Conservation (phyloP, 2,888 invertebrate genomes). For the Spialia ferax region DNA sequence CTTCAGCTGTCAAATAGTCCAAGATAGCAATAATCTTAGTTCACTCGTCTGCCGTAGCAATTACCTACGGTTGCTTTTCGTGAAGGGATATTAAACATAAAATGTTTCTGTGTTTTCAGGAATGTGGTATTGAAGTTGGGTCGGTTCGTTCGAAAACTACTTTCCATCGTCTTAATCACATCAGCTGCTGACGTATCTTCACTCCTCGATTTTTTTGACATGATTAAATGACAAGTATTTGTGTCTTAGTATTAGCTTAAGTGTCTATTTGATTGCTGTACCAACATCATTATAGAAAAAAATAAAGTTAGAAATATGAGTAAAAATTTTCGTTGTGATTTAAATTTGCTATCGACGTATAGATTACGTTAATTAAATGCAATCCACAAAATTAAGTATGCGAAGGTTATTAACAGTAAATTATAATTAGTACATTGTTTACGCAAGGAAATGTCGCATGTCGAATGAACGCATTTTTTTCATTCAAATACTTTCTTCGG, state of each 20-base stretch:
- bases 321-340: slow-evolving; percentile 23
- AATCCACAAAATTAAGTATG: background rate
- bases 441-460: no score
- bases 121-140: slow-evolving; percentile 54
- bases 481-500: no score
- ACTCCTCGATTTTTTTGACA: slow-evolving; percentile 49
- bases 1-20: slow-evolving; percentile 1
- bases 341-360: slow-evolving; percentile 13
- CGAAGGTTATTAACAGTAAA: background rate
- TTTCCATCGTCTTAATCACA: slow-evolving; percentile 62
- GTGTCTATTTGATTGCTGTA: slow-evolving; percentile 64
- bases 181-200: slow-evolving; percentile 54
- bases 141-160: slow-evolving; percentile 58
- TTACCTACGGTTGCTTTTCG: background rate
- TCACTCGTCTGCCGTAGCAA: background rate
- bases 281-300: slow-evolving; percentile 57
- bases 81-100: slow-evolving; percentile 20
- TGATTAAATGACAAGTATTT: slow-evolving; percentile 56
- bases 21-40: background rate
- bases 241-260: slow-evolving; percentile 73
- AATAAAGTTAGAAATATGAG: slow-evolving; percentile 52
- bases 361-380: background rate
- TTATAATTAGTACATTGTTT: background rate
- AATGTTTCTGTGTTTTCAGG: slow-evolving; percentile 57
- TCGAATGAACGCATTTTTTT: no score